Base-by-base conservation (phyloP, 2,113 vertebrate species). In the Oryzias melastigma region DNA sequence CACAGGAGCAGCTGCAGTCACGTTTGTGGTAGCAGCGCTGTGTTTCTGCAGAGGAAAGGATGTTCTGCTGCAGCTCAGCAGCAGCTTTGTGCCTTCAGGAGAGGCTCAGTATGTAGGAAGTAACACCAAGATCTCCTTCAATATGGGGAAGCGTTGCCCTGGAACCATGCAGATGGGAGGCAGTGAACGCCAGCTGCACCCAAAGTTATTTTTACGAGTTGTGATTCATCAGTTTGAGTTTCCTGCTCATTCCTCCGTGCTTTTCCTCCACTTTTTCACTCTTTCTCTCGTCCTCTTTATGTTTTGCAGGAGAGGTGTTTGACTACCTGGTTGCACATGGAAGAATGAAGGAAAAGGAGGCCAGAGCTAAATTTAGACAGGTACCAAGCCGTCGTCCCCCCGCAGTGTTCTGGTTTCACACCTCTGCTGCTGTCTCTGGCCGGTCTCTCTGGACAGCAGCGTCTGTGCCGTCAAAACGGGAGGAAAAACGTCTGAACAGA, bases 261-360 rank as follows among this genome's bases (percentile, higher is more conserved):
- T 27, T 5, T 2, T 17, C 43, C 1, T 62, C 17, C 43, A 24
- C 24, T 45, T 4, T 18, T 17, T 62, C 40, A 24, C 20, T 14
- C 52, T 22, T 13, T 45, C 42, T 54, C 6, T 18, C 18, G n/a
- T 12, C 27, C 5, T 7, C 57, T 12, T 72, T 66, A 46, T 61
- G 4, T 78, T 73, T 86, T 90, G 55, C 86, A 98, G 97, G 97
- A 83, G 97, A 98, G 81, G 96, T 98, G 45, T 98, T 98, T 73
- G 96, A 98, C 92, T 98, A 98, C 91, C 92, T 98, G 88, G 96
- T 98, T 85, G 95, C 96, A 85, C 97, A 98, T 88, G 97, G 97
- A 93, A 94, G 97, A 91, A 98, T 98, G 97, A 98, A 98, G 91
- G 97, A 98, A 91, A 98, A 98, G 80, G 97, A 98, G 92, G 96